Percentiles rank a stretch among this genome's conserved stretches.
phyloP scores from a whole-genome alignment of 2,797 vertebrate genomes.

The Spheniscus humboldti region DNA sequence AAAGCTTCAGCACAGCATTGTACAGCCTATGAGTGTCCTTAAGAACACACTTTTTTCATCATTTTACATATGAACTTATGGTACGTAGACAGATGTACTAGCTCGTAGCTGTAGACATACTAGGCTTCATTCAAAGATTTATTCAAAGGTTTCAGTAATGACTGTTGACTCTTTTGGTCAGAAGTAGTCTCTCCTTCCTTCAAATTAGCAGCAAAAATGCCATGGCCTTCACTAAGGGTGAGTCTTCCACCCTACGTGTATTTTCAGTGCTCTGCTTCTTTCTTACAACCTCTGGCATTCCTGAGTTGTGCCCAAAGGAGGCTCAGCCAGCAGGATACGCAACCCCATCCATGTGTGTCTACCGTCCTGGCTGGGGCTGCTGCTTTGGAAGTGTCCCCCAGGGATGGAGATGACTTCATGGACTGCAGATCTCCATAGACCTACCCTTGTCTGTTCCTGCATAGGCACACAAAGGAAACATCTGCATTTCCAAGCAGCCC shows the following conservation, averaged over 20 bases:
- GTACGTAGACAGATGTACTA: not conserved
- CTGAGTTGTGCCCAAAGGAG: not conserved
- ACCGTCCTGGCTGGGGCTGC: not conserved
- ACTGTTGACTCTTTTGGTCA: not conserved
- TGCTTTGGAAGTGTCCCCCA: not conserved
- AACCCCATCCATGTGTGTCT: fast-evolving
- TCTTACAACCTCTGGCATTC: not conserved
- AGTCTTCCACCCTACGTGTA: not conserved
- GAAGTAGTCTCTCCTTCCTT: not conserved
- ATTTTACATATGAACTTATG: not conserved
- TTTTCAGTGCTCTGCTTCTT: not conserved
- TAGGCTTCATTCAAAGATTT: not conserved
- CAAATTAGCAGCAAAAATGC: not conserved
- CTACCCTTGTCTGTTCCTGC: not conserved
- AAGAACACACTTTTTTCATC: not conserved
- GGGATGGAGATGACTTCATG: not conserved
- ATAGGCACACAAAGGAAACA: not conserved
- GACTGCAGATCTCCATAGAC: not conserved
- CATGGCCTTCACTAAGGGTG: not conserved
- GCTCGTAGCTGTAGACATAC: not conserved
- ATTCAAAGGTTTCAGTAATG: not conserved
- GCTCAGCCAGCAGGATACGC: not conserved
- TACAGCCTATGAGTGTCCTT: slow-evolving; percentile 14
- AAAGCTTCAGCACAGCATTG: slow-evolving; percentile 42
- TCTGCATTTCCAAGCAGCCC: not conserved